A percentile compares a stretch with the other conserved stretches of the same genome.
Evolutionary conservation across 2,113 vertebrate species (phyloP).

Genomic region (Ctenodactylus gundi): DNA sequence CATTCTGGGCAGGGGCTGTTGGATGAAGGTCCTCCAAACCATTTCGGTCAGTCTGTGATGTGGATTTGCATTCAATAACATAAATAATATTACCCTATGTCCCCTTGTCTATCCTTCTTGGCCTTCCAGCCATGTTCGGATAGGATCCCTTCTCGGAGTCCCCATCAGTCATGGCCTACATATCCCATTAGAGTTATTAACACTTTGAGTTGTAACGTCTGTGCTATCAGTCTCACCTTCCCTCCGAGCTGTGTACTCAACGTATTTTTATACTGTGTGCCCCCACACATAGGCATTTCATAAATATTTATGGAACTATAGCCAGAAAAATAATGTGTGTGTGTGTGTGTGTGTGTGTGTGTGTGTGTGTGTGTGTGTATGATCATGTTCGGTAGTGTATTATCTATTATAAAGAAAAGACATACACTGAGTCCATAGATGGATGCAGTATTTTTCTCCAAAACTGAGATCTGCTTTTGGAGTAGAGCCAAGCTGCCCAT

Average conservation of each 20-base stretch:
- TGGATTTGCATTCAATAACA: neutral
- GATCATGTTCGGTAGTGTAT: neutral
- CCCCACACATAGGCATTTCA: neutral
- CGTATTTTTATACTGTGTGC: neutral
- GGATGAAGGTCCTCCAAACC: neutral
- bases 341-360: neutral
- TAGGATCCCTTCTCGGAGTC: neutral
- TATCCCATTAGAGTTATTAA: neutral
- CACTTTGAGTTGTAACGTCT: neutral
- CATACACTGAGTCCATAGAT: neutral
- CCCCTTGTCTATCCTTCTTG: neutral
- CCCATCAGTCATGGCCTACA: neutral
- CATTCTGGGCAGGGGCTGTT: too few species aligned
- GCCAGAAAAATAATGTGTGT: neutral
- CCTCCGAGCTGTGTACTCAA: neutral
- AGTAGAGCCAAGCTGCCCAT: neutral
- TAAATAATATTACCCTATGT: neutral
- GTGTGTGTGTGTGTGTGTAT: neutral
- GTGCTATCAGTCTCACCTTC: neutral
- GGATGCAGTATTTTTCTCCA: neutral
- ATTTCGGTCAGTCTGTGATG: neutral
- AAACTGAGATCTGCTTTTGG: conserved; percentile 45
- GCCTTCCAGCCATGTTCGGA: neutral
- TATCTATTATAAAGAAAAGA: neutral
- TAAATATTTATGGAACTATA: neutral